phyloP scores from a whole-genome alignment of 2,113 vertebrate species.

The Hirundichthys speculiger region DNA sequence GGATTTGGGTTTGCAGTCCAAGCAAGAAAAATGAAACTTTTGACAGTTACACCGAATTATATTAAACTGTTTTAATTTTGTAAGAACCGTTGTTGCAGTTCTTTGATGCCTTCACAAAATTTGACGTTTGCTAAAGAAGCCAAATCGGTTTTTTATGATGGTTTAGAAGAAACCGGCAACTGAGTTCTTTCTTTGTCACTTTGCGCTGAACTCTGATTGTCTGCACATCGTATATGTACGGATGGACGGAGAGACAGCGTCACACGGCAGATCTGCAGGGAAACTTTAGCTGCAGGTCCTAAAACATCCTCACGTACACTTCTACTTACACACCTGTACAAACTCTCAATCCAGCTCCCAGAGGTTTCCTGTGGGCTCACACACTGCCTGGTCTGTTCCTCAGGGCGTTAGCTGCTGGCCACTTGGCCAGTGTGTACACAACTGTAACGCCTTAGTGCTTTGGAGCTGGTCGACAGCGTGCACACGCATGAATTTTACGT shows the following conservation, averaged over 20 bases:
- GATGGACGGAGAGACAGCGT: conserved; percentile 21
- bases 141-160: too few relatives aligned
- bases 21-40: too few relatives aligned
- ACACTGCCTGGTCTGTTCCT: conserved; percentile 73
- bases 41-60: too few relatives aligned
- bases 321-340: conserved; percentile 73
- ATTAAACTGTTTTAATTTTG: too few relatives aligned
- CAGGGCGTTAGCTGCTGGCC: conserved; percentile 60
- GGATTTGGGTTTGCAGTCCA: too few relatives aligned
- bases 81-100: too few relatives aligned
- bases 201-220: too few relatives aligned
- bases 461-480: conserved; percentile 41
- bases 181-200: too few relatives aligned
- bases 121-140: too few relatives aligned
- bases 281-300: conserved; percentile 24
- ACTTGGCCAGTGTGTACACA: conserved; percentile 58
- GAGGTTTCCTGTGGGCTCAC: conserved; percentile 50
- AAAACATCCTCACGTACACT: conserved; percentile 27
- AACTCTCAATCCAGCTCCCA: conserved; percentile 63
- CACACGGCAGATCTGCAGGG: conserved; percentile 21
- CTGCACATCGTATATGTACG: too few relatives aligned
- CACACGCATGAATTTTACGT: background rate
- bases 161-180: too few relatives aligned
- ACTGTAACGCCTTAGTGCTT: conserved; percentile 41
- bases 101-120: too few relatives aligned